Percentiles rank a stretch among this genome's conserved stretches.
phyloP scores from a whole-genome alignment of 2,797 vertebrate genomes.

The Bucorvus abyssinicus region DNA sequence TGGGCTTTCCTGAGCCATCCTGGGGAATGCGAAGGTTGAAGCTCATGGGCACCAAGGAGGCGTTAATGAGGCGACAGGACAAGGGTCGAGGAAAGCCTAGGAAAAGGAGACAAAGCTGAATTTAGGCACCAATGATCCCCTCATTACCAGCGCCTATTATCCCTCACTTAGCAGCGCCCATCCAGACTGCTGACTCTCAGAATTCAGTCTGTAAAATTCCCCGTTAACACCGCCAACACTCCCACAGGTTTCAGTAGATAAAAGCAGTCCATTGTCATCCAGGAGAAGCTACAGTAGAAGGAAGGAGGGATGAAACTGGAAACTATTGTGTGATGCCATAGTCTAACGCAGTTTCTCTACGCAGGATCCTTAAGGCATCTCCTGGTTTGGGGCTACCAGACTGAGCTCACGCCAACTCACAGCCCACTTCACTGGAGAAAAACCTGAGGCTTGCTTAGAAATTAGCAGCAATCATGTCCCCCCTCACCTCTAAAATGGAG shows the following conservation, averaged over 20 bases:
- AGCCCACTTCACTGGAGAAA: background rate
- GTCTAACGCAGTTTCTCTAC: background rate
- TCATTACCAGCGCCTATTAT: background rate
- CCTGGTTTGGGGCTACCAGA: background rate
- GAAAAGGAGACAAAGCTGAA: background rate
- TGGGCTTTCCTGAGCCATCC: constrained; percentile 78
- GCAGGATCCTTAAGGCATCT: background rate
- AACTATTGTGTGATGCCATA: background rate
- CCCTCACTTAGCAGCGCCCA: background rate
- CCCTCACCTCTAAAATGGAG: background rate
- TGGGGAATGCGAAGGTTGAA: constrained; percentile 83
- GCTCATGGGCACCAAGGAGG: constrained; percentile 81
- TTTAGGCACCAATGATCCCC: background rate
- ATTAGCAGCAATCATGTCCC: background rate
- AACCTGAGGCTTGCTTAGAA: background rate
- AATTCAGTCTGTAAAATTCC: background rate
- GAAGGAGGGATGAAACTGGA: background rate
- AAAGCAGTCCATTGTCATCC: background rate
- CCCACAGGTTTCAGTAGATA: background rate
- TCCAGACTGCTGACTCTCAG: background rate
- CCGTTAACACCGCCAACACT: background rate
- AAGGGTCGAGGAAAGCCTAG: constrained; percentile 84
- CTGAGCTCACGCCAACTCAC: accelerated
- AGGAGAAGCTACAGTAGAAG: background rate
- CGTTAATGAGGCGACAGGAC: constrained; percentile 81